Conservation (phyloP, 2,797 vertebrate species). For the Tangara arthus region DNA sequence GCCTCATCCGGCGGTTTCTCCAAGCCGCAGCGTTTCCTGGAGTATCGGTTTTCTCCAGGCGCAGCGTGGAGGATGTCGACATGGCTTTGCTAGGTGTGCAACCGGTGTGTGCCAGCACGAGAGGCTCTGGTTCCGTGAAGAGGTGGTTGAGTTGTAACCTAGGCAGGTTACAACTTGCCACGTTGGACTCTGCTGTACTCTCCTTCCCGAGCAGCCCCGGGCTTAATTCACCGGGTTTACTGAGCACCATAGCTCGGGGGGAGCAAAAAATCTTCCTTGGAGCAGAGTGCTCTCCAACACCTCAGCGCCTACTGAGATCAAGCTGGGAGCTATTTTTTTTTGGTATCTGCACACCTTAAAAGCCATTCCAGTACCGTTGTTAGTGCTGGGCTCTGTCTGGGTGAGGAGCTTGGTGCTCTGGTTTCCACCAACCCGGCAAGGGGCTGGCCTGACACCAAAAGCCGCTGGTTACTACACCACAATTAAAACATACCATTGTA, state of each 20-base stretch:
- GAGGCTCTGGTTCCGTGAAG: fast-evolving
- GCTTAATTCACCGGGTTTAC: fast-evolving
- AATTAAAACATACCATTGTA: not conserved
- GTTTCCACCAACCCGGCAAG: not conserved
- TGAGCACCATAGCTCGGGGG: fast-evolving
- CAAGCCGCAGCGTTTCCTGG: not conserved
- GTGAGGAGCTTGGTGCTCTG: not conserved
- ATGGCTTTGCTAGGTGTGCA: not conserved
- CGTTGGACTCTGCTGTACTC: not conserved
- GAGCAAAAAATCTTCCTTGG: not conserved
- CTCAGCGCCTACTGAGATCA: not conserved
- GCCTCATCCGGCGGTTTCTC: not conserved
- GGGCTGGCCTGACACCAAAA: not conserved
- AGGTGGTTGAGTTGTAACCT: not conserved
- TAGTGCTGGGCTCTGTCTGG: not conserved
- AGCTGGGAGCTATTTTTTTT: not conserved
- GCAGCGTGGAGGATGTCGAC: not conserved
- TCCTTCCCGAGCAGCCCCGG: fast-evolving
- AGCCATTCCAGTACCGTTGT: not conserved
- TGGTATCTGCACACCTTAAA: not conserved
- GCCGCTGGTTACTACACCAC: not conserved
- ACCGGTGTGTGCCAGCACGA: fast-evolving
- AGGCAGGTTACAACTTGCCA: not conserved
- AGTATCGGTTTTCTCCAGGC: not conserved
- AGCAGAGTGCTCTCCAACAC: not conserved